Evolutionary conservation across 2,113 vertebrate species (phyloP).

Genomic region (Rhinoderma darwinii): DNA sequence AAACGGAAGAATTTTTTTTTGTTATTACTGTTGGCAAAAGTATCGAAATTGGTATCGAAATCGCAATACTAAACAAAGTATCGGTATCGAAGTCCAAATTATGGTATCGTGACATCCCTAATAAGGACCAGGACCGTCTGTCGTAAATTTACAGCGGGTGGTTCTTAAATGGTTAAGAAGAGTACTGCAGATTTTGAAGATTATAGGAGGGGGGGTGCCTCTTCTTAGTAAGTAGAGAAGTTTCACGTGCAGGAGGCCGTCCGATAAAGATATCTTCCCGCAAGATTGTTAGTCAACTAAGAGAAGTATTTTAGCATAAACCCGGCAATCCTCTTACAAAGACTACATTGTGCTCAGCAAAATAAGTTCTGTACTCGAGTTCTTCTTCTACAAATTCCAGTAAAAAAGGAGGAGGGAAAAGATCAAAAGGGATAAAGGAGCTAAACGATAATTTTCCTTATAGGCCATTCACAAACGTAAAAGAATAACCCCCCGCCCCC

Average conservation of each 20-base stretch:
- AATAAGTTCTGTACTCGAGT: conserved; percentile 37
- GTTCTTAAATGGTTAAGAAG: too few relatives aligned
- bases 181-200: too few relatives aligned
- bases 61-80: too few relatives aligned
- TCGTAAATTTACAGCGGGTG: too few relatives aligned
- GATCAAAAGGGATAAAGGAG: not conserved
- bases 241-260: not conserved
- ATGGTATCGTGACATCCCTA: too few relatives aligned
- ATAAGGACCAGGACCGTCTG: too few relatives aligned
- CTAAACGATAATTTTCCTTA: not conserved
- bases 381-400: conserved; percentile 36
- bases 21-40: too few relatives aligned
- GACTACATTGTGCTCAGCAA: conserved; percentile 25
- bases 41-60: too few relatives aligned
- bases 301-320: conserved; percentile 24
- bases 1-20: too few relatives aligned
- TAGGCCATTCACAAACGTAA: not conserved
- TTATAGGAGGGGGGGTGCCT: too few relatives aligned
- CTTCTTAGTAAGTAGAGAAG: not conserved
- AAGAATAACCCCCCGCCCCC: not conserved
- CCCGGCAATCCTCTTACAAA: conserved; percentile 40
- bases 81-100: too few relatives aligned
- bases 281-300: not conserved
- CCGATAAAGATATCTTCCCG: not conserved
- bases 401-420: not conserved